Evolutionary conservation across 2,888 invertebrate genomes (phyloP).

Genomic region (Apamea anceps): DNA sequence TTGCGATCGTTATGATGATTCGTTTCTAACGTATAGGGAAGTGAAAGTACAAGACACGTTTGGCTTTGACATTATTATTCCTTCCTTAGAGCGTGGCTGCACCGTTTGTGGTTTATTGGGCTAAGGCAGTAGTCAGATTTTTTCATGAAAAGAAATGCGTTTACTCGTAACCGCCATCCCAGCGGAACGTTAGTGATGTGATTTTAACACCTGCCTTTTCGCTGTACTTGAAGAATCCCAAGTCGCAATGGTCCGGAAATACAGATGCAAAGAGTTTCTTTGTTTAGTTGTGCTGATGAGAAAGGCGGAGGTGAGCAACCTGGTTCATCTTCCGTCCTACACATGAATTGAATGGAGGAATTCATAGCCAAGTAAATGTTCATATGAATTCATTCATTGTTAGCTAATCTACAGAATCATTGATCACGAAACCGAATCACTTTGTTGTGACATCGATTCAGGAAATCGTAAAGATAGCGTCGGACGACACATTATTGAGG

Average conservation of each 20-base stretch:
- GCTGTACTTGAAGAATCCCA: neutral
- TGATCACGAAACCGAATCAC: constrained; percentile 17
- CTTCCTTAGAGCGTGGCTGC: neutral
- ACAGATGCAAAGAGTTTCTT: constrained; percentile 16
- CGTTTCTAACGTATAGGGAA: constrained; percentile 24
- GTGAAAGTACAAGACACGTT: constrained; percentile 39
- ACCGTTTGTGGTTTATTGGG: neutral
- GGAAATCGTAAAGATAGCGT: constrained; percentile 53
- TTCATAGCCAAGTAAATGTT: constrained; percentile 9
- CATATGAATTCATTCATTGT: neutral
- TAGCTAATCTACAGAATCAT: neutral
- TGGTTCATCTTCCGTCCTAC: neutral
- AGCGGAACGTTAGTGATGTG: neutral
- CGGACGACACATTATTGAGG: constrained; percentile 44
- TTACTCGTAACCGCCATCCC: neutral
- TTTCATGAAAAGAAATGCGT: neutral
- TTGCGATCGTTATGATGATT: constrained; percentile 38
- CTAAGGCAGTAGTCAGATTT: neutral
- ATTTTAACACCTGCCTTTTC: constrained; percentile 8
- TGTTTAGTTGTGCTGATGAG: constrained; percentile 12
- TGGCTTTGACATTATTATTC: constrained; percentile 8
- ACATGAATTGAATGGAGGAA: neutral
- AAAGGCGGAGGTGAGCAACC: neutral
- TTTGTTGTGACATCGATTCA: constrained; percentile 36
- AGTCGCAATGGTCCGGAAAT: constrained; percentile 16